Evolutionary conservation across 2,113 vertebrate genomes (phyloP), one percentile per base, ranked within the genome.

Genomic region (Illadopsis cleaveri): DNA sequence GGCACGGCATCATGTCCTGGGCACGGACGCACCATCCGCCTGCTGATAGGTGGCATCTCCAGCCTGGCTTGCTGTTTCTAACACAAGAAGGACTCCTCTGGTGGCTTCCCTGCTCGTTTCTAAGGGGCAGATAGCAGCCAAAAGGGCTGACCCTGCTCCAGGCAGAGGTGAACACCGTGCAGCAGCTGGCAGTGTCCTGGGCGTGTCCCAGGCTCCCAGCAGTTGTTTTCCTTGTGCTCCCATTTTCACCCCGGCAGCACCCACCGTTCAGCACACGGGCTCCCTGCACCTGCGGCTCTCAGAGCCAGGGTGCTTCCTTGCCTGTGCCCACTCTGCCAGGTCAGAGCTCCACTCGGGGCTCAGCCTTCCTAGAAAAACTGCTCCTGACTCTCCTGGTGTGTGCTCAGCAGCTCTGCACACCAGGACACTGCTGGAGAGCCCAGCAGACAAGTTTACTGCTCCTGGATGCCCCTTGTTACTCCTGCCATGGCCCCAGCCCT

Each of bases 181-280:
- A 18, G 5, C 33, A n/a, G n/a, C n/a, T 22, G 37, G 31, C 31
- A 58, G 44, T 2, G 16, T 31, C 80, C 61, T 7, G 27, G 30
- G 18, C 18, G 4, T 0, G 1, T 11, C 15, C 15, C 33, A 44
- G 22, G 44, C 12, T 51, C 44, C 0, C 2, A 10, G 47, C 48
- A 48, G 19, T 2, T 33, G 44, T 40, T 77, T 38, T 82, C 33
- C 35, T 50, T 21, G 1, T 12, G 23, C 48, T 72, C 56, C 64
- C 25, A 5, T 21, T 48, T 10, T 3, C 31, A 24, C 22, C 42
- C n/a, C 69, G 73, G 86, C 62, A 92, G 68, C 38, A 13, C 15
- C 70, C 28, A 19, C 60, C 6, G 4, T 1, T 2, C 35, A 71
- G 80, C 44, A 27, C 2, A 1, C 1, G 45, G 28, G 53, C 23